Evolutionary conservation across 2,888 invertebrate species (phyloP).

Genomic region (Synergus japonicus): DNA sequence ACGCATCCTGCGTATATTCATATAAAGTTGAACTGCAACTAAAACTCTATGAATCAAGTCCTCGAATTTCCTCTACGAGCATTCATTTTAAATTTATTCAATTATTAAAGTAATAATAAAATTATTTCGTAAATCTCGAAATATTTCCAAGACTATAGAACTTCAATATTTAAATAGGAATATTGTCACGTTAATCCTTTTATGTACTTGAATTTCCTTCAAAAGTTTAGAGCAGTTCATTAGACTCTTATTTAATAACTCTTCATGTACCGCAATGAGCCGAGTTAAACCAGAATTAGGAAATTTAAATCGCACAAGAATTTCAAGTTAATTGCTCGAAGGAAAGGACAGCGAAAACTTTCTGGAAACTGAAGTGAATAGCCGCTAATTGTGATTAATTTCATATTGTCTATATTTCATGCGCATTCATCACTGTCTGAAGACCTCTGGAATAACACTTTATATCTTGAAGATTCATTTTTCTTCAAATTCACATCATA

Average conservation of each 20-base stretch:
- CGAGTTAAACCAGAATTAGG: conserved; percentile 30
- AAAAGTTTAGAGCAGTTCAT: not conserved
- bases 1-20: not conserved
- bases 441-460: conserved; percentile 14
- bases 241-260: conserved; percentile 20
- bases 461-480: conserved; percentile 25
- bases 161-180: not conserved
- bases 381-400: conserved; percentile 74
- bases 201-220: not conserved
- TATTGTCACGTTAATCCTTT: not conserved
- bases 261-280: not conserved
- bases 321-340: conserved; percentile 43
- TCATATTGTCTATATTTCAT: conserved; percentile 64
- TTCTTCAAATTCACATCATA: not conserved
- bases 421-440: conserved; percentile 31
- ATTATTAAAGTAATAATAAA: too few species aligned
- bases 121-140: not conserved
- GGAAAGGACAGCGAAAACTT: conserved; percentile 43
- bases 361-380: conserved; percentile 61
- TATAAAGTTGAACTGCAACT: not conserved
- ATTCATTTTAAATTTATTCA: too few species aligned
- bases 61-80: not conserved
- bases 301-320: conserved; percentile 36
- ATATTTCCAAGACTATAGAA: not conserved
- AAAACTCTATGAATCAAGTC: not conserved